phyloP scores from a whole-genome alignment of 2,113 vertebrate genomes.

The Mormyrus iriodes region DNA sequence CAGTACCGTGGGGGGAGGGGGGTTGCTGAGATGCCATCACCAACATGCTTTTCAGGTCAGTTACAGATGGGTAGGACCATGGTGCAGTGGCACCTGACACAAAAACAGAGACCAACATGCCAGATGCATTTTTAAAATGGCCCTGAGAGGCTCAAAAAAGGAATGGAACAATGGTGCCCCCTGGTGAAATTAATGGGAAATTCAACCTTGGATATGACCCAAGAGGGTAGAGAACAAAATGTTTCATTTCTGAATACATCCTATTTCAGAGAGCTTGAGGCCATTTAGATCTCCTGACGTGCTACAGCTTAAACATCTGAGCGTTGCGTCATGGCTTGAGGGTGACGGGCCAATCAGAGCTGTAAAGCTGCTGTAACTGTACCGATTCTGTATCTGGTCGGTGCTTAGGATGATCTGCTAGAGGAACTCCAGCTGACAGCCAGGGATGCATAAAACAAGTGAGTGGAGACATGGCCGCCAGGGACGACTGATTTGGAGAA shows the following conservation, averaged over 20 bases:
- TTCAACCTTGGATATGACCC: not conserved
- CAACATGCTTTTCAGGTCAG: not conserved
- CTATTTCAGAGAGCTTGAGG: not conserved
- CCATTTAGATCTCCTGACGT: constrained; percentile 38
- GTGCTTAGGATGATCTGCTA: constrained; percentile 89
- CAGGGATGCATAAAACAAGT: constrained; percentile 67
- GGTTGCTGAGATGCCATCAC: not conserved
- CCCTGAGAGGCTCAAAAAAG: not conserved
- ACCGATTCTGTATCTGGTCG: constrained; percentile 50
- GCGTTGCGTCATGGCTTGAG: not conserved
- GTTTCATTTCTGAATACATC: not conserved
- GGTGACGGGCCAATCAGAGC: not conserved
- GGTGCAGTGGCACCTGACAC: not conserved
- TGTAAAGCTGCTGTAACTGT: not conserved
- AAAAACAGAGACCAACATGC: not conserved
- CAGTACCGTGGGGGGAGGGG: not conserved
- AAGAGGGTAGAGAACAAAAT: not conserved
- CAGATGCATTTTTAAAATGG: not conserved
- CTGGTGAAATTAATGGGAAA: constrained; percentile 33
- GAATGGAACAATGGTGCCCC: constrained; percentile 25
- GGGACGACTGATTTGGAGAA: constrained; percentile 92
- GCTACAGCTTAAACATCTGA: not conserved
- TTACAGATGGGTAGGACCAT: not conserved
- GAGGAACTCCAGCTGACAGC: constrained; percentile 98
- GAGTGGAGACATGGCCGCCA: constrained; percentile 66